A percentile compares a stretch with the other conserved stretches of the same genome.
Conservation (phyloP, 1,140 invertebrate genomes). For the Dendrolimus punctatus region DNA sequence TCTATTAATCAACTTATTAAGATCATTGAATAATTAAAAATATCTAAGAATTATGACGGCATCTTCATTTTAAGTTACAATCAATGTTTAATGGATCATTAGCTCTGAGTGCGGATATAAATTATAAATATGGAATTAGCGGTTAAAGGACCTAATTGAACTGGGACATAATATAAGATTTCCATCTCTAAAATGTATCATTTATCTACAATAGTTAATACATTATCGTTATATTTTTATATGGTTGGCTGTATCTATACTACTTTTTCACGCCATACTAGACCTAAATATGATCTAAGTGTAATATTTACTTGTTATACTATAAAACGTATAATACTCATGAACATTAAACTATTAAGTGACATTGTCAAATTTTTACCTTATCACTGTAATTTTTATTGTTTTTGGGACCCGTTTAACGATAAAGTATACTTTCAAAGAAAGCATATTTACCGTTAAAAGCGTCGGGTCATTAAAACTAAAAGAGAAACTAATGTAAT, state of each 20-base stretch:
- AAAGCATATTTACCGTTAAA: too few species aligned
- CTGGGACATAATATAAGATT: neutral
- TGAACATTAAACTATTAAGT: constrained; percentile 7
- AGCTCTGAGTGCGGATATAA: neutral
- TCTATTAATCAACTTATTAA: too few species aligned
- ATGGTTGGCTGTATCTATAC: constrained; percentile 12
- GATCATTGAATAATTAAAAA: too few species aligned
- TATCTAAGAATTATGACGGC: too few species aligned
- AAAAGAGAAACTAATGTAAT: too few species aligned
- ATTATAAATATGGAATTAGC: neutral
- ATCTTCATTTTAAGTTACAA: too few species aligned
- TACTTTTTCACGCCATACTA: constrained; percentile 15
- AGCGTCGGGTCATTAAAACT: too few species aligned
- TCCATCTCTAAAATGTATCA: too few species aligned
- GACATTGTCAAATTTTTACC: constrained; percentile 12
- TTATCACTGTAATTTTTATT: neutral
- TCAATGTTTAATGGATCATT: too few species aligned
- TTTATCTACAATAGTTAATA: neutral
- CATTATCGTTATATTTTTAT: constrained; percentile 17
- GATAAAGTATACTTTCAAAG: too few species aligned
- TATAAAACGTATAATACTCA: constrained; percentile 16
- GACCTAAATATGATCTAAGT: constrained; percentile 16
- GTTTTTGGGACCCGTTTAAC: too few species aligned
- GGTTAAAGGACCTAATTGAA: constrained; percentile 1
- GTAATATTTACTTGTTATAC: constrained; percentile 14